Conservation (phyloP, 2,888 invertebrate genomes). For the Apamea anceps region DNA sequence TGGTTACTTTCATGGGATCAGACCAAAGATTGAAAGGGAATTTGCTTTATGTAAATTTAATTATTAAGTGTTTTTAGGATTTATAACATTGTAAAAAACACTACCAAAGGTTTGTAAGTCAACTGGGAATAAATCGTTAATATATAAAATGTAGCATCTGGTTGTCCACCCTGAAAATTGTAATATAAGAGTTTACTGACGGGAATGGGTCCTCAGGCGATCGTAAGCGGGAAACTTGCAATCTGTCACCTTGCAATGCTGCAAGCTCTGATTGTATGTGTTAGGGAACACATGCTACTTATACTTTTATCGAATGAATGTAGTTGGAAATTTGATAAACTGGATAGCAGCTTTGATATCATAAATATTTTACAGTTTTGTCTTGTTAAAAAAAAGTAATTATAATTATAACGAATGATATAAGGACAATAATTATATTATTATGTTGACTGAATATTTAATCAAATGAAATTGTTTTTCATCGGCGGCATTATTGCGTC, state of each 20-base stretch:
- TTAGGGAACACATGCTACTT: conserved; percentile 37
- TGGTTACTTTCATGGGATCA: conserved; percentile 10
- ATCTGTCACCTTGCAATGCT: conserved; percentile 59
- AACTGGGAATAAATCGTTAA: conserved; percentile 34
- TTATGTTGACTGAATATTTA: conserved; percentile 19
- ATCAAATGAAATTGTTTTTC: conserved; percentile 53
- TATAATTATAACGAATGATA: background rate
- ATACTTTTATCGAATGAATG: conserved; percentile 45
- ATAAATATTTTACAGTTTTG: background rate
- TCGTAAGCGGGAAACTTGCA: conserved; percentile 57
- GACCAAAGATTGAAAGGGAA: background rate
- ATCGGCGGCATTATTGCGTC: conserved; percentile 55
- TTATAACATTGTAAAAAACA: background rate
- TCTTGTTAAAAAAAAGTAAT: conserved; percentile 3
- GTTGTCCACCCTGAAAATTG: conserved; percentile 56
- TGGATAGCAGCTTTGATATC: background rate
- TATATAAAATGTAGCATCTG: conserved; percentile 50
- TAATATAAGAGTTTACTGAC: conserved; percentile 56
- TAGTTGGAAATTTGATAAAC: background rate
- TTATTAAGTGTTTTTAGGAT: background rate
- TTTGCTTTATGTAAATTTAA: background rate
- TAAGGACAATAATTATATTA: conserved; percentile 5
- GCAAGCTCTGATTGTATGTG: conserved; percentile 50
- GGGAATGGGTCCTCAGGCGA: conserved; percentile 52
- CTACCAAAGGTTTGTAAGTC: background rate